Percentiles rank a stretch among this genome's conserved stretches.
Conservation (phyloP, 2,797 vertebrate species). For the Cottoperca gobio region DNA sequence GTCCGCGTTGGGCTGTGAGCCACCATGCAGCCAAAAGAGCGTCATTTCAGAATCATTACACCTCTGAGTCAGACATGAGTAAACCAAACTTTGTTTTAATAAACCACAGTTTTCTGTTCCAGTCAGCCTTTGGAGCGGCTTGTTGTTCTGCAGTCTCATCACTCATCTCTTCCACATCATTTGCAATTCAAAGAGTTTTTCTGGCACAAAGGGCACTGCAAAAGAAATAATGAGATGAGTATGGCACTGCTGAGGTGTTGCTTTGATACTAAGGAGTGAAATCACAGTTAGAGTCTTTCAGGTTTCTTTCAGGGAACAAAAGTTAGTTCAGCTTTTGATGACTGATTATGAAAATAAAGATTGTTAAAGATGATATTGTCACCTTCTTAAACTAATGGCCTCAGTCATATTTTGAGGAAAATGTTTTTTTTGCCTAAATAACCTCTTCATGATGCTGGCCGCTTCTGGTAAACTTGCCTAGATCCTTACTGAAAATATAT, state of each 20-base stretch:
- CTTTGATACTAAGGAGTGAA: slow-evolving; percentile 1
- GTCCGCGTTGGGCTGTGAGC: slow-evolving; percentile 1
- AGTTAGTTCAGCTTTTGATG: neutral
- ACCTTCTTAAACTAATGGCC: no score
- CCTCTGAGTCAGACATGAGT: slow-evolving; percentile 39
- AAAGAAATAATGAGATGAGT: slow-evolving; percentile 33
- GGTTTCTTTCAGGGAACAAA: neutral
- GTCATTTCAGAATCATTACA: slow-evolving; percentile 25
- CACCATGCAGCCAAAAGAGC: neutral
- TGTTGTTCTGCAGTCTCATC: slow-evolving; percentile 33
- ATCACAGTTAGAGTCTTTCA: neutral
- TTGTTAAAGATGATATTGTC: neutral
- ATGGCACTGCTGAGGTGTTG: neutral
- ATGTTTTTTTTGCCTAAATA: no score
- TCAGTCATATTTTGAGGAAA: no score
- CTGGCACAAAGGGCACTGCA: slow-evolving; percentile 25
- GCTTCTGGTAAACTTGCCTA: no score
- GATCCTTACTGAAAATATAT: no score
- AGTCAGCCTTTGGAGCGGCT: slow-evolving; percentile 16
- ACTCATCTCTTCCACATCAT: slow-evolving; percentile 32
- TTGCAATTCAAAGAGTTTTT: slow-evolving; percentile 33
- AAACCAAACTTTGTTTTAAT: slow-evolving; percentile 36
- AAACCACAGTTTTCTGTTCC: slow-evolving; percentile 25
- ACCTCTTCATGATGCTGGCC: no score
- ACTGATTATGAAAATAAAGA: neutral